Conservation (phyloP, 1,140 invertebrate genomes). For the Diploscapter pachys region DNA sequence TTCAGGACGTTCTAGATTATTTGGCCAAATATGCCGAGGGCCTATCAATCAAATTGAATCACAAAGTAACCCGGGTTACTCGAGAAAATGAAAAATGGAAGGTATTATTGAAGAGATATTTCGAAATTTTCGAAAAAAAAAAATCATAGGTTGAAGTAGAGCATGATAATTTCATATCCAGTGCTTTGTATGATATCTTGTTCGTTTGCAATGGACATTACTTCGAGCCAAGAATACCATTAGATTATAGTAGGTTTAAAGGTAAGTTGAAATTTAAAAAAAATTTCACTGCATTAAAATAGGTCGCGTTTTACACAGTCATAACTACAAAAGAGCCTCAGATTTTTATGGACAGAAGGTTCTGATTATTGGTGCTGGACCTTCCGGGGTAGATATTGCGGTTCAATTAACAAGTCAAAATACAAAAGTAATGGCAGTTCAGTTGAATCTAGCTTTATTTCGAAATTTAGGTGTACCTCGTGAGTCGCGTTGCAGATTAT, state of each 20-base stretch:
- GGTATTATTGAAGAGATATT: conserved; percentile 10
- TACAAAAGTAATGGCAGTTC: conserved; percentile 62
- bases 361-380: conserved; percentile 77
- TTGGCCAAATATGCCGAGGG: conserved; percentile 64
- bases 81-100: conserved; percentile 16
- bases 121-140: no score
- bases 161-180: no score
- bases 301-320: conserved; percentile 74
- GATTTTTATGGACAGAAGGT: conserved; percentile 70
- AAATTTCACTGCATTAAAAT: neutral
- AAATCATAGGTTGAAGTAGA: no score
- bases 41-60: conserved; percentile 70
- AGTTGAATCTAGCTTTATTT: conserved; percentile 8
- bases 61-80: conserved; percentile 15
- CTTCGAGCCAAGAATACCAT: conserved; percentile 66
- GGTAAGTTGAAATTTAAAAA: conserved; percentile 54
- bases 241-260: conserved; percentile 70
- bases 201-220: conserved; percentile 64
- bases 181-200: no score
- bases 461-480: conserved; percentile 21
- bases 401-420: conserved; percentile 71
- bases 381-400: conserved; percentile 78
- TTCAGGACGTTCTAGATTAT: conserved; percentile 73
- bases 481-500: conserved; percentile 24
- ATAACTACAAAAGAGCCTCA: conserved; percentile 74